These are phyloP conservation scores for Aricia agestis DNA, from an alignment of 1,140 invertebrate species.

Conservation along the genomic window DNA sequence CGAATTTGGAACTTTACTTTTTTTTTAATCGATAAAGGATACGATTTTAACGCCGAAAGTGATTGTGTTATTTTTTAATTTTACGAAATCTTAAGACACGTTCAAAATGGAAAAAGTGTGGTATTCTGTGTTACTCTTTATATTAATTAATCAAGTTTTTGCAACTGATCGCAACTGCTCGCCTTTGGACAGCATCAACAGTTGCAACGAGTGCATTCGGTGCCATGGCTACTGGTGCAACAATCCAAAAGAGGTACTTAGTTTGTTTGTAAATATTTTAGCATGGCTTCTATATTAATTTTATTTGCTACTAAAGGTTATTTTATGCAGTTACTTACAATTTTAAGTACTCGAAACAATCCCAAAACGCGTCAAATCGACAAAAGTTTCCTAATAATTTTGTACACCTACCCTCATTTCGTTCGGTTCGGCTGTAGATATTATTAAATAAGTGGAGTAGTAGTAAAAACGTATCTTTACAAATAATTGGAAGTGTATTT, in stretches of 20 bases:
- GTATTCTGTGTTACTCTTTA: constrained; percentile 44
- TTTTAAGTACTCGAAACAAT: too few relatives aligned
- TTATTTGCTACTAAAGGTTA: too few relatives aligned
- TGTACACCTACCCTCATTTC: too few relatives aligned
- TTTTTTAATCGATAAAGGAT: neutral
- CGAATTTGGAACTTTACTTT: constrained; percentile 31
- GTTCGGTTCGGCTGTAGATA: too few relatives aligned
- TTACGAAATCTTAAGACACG: neutral
- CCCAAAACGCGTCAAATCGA: too few relatives aligned
- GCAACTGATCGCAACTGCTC: constrained; percentile 39
- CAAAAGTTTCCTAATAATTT: too few relatives aligned
- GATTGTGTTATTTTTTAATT: constrained; percentile 5
- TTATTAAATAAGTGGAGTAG: too few relatives aligned
- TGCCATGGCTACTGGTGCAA: constrained; percentile 58
- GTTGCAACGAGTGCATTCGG: constrained; percentile 59
- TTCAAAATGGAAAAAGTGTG: constrained; percentile 46
- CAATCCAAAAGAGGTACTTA: constrained; percentile 43
- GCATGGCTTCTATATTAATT: too few relatives aligned
- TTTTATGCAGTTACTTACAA: too few relatives aligned
- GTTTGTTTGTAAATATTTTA: neutral
- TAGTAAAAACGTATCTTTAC: too few relatives aligned
- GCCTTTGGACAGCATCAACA: constrained; percentile 34
- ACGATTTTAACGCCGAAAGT: neutral
- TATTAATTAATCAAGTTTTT: constrained; percentile 41
- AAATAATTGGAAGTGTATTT: too few relatives aligned